These are phyloP conservation scores for Nudaria mundana DNA, from an alignment of 2,888 invertebrate genomes.

Conservation along the genomic window DNA sequence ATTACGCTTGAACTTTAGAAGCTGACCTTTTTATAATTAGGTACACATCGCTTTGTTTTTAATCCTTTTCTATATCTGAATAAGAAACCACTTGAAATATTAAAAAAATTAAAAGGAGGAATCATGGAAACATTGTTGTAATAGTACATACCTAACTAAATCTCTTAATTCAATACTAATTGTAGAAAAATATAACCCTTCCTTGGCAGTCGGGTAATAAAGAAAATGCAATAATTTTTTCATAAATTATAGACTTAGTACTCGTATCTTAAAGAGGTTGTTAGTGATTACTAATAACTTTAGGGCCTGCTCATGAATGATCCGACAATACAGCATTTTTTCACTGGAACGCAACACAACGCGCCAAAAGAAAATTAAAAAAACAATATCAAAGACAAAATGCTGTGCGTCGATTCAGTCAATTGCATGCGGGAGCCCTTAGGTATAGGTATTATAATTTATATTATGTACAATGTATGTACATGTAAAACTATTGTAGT, in stretches of 20 bases:
- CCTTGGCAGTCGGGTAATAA: too few species aligned
- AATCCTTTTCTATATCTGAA: slow-evolving; percentile 41
- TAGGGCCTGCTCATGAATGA: slow-evolving; percentile 15
- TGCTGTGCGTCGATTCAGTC: slow-evolving; percentile 19
- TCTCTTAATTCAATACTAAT: slow-evolving; percentile 51
- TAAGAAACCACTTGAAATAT: slow-evolving; percentile 36
- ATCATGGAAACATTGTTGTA: slow-evolving; percentile 42
- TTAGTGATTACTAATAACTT: slow-evolving; percentile 48
- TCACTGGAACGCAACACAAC: not conserved
- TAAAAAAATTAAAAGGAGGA: slow-evolving; percentile 24
- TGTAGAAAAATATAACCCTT: too few species aligned
- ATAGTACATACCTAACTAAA: slow-evolving; percentile 41
- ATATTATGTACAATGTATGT: slow-evolving; percentile 74
- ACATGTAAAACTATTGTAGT: slow-evolving; percentile 73
- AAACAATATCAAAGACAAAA: slow-evolving; percentile 21
- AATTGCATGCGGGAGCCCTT: slow-evolving; percentile 5
- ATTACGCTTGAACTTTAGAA: slow-evolving; percentile 55
- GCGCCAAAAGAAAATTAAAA: not conserved
- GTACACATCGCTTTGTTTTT: slow-evolving; percentile 59
- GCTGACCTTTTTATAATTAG: slow-evolving; percentile 54
- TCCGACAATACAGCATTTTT: slow-evolving; percentile 1
- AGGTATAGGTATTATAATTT: slow-evolving; percentile 34
- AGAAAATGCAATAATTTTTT: slow-evolving; percentile 74
- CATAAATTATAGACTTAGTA: slow-evolving; percentile 35
- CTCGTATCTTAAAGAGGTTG: slow-evolving; percentile 51